These are phyloP conservation scores for Blennius ocellaris DNA, from an alignment of 2,113 vertebrate genomes.

Conservation along the genomic window DNA sequence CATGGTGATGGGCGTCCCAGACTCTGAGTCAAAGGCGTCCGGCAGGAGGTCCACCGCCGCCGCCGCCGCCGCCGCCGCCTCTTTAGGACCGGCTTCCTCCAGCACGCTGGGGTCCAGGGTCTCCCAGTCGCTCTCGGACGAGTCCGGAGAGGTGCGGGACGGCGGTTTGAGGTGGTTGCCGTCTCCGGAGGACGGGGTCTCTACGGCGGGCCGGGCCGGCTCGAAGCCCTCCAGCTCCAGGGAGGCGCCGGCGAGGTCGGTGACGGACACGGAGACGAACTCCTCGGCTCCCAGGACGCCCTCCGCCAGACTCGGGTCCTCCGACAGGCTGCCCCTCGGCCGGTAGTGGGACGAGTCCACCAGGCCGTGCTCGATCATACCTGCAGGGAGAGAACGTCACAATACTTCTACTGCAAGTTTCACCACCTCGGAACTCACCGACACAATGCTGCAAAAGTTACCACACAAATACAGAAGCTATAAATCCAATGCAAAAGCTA, in stretches of 20 bases:
- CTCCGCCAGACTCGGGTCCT: slow-evolving; percentile 81
- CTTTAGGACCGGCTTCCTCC: slow-evolving; percentile 82
- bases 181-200: slow-evolving; percentile 10
- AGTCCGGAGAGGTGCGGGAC: slow-evolving; percentile 85
- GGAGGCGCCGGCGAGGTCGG: slow-evolving; percentile 63
- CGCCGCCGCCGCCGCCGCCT: slow-evolving; percentile 42
- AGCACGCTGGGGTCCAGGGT: slow-evolving; percentile 91
- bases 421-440: too few relatives aligned
- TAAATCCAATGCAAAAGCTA: too few relatives aligned
- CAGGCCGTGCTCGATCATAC: slow-evolving; percentile 96
- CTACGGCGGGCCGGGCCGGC: not conserved
- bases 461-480: too few relatives aligned
- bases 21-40: slow-evolving; percentile 72
- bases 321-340: slow-evolving; percentile 89
- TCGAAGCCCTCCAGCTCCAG: slow-evolving; percentile 32
- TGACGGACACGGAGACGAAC: slow-evolving; percentile 80
- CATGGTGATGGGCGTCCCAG: slow-evolving; percentile 85
- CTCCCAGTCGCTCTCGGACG: slow-evolving; percentile 97
- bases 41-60: slow-evolving; percentile 49
- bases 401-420: too few relatives aligned
- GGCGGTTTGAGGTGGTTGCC: slow-evolving; percentile 84
- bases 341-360: slow-evolving; percentile 93
- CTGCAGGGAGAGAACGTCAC: slow-evolving; percentile 66
- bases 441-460: too few relatives aligned
- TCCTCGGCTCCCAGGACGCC: slow-evolving; percentile 73